phyloP scores from a whole-genome alignment of 2,888 invertebrate genomes.

The Zootermopsis nevadensis region DNA sequence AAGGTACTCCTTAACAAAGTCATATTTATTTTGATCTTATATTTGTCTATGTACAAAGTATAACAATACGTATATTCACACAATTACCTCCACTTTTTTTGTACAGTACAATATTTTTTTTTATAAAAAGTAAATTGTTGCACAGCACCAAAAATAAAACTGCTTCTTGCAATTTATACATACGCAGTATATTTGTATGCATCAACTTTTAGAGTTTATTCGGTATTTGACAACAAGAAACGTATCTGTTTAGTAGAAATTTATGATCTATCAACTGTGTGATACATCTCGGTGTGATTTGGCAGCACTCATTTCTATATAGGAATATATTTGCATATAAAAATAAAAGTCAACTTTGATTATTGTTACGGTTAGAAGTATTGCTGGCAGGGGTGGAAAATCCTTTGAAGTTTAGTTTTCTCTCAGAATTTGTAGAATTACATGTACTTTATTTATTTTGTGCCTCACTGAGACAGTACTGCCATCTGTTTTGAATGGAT shows the following conservation, averaged over 20 bases:
- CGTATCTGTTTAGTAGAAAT: neutral
- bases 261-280: neutral
- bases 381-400: neutral
- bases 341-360: neutral
- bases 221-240: neutral
- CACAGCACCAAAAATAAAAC: neutral
- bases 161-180: neutral
- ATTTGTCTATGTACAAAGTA: slow-evolving; percentile 28
- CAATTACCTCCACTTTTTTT: neutral
- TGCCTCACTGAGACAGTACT: too few species aligned
- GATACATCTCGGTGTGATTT: neutral
- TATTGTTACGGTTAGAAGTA: neutral
- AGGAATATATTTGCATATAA: neutral
- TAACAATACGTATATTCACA: slow-evolving; percentile 32
- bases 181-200: neutral
- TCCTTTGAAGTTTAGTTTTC: too few species aligned
- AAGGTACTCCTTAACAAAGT: neutral
- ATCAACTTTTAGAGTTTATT: neutral
- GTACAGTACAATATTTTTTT: slow-evolving; percentile 7
- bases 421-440: too few species aligned
- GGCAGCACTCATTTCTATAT: neutral
- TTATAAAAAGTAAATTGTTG: neutral
- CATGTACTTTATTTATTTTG: too few species aligned
- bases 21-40: slow-evolving; percentile 17
- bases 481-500: too few species aligned